phyloP scores from a whole-genome alignment of 2,888 invertebrate genomes.

The Eupithecia insigniata region DNA sequence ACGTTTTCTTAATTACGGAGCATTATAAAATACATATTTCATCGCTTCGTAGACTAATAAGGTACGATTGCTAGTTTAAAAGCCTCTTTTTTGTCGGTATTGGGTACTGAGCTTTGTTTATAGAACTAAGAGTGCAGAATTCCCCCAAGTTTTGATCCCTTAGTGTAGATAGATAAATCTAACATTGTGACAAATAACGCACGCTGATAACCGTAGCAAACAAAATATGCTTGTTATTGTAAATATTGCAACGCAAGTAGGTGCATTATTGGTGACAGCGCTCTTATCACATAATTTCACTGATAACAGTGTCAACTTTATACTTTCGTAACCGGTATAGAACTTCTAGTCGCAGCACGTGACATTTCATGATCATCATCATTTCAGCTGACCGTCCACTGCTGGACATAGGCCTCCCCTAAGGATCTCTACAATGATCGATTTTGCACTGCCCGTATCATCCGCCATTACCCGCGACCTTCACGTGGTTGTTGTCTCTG shows the following conservation, averaged over 20 bases:
- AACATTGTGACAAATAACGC: no score
- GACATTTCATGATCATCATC: not conserved
- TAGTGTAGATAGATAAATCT: no score
- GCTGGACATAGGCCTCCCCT: no score
- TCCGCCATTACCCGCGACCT: no score
- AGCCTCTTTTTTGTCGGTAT: not conserved
- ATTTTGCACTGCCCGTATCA: no score
- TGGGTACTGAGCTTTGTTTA: not conserved
- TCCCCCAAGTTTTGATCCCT: no score
- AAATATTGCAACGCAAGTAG: not conserved
- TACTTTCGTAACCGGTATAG: not conserved
- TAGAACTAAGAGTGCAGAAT: no score
- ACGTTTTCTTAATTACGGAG: not conserved
- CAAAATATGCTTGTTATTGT: not conserved
- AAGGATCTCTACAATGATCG: no score
- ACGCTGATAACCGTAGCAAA: not conserved
- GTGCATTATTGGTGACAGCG: slow-evolving; percentile 1
- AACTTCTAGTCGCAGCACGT: not conserved
- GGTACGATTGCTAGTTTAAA: not conserved
- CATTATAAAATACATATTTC: not conserved
- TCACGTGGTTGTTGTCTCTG: no score
- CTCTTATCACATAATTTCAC: not conserved
- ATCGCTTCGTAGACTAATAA: not conserved
- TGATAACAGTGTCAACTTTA: not conserved
- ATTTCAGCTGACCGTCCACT: no score